phyloP scores from a whole-genome alignment of 1,140 invertebrate genomes.

The Probaryconus sp. region DNA sequence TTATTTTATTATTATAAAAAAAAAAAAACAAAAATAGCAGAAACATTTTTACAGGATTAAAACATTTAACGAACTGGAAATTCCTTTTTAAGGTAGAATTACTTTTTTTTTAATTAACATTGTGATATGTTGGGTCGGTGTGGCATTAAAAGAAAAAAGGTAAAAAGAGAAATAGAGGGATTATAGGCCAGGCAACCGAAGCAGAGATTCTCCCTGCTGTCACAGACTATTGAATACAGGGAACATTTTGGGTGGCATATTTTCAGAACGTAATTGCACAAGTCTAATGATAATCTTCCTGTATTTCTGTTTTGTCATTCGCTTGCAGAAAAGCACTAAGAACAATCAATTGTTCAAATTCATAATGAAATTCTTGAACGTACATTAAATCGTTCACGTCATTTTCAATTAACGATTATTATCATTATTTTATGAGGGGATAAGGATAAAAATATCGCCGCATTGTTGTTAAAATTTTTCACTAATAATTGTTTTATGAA shows the following conservation, averaged over 20 bases:
- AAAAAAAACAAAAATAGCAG: too few relatives aligned
- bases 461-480: constrained; percentile 11
- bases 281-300: constrained; percentile 32
- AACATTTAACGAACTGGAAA: constrained; percentile 10
- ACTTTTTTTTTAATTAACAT: constrained; percentile 19
- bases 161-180: constrained; percentile 11
- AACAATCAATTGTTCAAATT: constrained; percentile 22
- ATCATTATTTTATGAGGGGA: constrained; percentile 11
- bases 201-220: constrained; percentile 17
- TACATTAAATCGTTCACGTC: constrained; percentile 29
- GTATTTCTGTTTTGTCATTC: constrained; percentile 32
- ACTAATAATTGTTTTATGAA: not conserved
- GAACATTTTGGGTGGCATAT: not conserved
- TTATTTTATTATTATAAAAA: constrained; percentile 2
- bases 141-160: constrained; percentile 16
- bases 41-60: constrained; percentile 10
- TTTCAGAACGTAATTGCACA: constrained; percentile 26
- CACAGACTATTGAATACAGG: constrained; percentile 24
- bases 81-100: not conserved
- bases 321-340: not conserved
- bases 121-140: not conserved
- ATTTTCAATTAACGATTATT: constrained; percentile 46
- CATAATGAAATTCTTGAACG: constrained; percentile 35
- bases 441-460: constrained; percentile 4
- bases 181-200: constrained; percentile 17